Evolutionary conservation across 2,113 vertebrate species (phyloP), one percentile per base, ranked within the genome.

Genomic region (Calyptomena viridis): DNA sequence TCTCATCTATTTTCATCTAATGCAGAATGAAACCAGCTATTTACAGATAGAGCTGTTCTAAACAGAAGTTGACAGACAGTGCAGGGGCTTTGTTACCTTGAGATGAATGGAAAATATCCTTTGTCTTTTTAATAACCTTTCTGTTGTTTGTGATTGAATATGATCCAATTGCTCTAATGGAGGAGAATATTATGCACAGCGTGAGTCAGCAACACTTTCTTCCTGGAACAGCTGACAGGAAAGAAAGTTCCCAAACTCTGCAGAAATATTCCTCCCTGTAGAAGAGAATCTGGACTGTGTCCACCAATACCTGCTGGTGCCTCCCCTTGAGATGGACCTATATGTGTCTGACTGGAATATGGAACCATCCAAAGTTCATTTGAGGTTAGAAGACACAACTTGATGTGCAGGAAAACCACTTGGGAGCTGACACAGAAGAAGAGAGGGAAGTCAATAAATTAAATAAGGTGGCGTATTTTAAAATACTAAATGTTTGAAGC

Each of bases 181-280:
- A 92, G 52, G 73, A 90, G 76, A 95, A 94, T 97, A 90, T 94
- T 95, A 93, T 94, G 88, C 90, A 95, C 60, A 93, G 69, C 93
- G 89, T 97, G 96, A 96, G 90, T 97, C 95, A 96, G 94, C 95
- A 96, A 95, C 69, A 90, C 91, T 95, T 95, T 94, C 86, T 69
- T 94, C 80, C 73, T 89, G 84, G 92, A 92, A 90, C 88, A 92
- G 92, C 83, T 90, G 95, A 92, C 79, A 94, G 88, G 31, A 71
- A 96, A 95, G 56, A 90, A 92, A 90, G 90, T 94, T 95, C 83
- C 60, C 56, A 93, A 96, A 96, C 56, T 95, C 76, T 92, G 46
- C 56, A 93, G 92, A 94, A 81, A 81, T 92, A 84, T 89, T 64
- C 56, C 16, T 79, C 20, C 82, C 59, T n/a, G 44, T 40, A 33